These are phyloP conservation scores for Onychostruthus taczanowskii DNA, from an alignment of 2,113 vertebrate species.

Conservation along the genomic window DNA sequence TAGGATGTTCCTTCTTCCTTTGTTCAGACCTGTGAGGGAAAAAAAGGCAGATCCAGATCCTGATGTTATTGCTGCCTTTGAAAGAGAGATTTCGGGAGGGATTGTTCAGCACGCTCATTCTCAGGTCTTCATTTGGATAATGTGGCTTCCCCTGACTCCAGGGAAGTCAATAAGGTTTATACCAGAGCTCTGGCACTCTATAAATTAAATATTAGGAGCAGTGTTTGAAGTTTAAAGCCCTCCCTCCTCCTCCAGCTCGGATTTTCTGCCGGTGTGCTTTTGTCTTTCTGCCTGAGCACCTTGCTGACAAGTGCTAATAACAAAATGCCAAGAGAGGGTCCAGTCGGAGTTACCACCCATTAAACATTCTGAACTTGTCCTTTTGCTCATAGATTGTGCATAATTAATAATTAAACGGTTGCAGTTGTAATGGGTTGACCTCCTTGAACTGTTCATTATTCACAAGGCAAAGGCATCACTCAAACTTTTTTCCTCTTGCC, in stretches of 20 bases:
- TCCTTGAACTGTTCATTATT: slow-evolving; percentile 93
- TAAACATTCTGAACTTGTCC: slow-evolving; percentile 88
- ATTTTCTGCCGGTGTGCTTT: slow-evolving; percentile 69
- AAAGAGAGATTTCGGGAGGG: neutral
- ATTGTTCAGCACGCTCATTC: neutral
- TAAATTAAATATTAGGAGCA: slow-evolving; percentile 49
- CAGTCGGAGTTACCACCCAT: slow-evolving; percentile 73
- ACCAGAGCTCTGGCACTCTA: neutral
- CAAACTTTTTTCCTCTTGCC: slow-evolving; percentile 82
- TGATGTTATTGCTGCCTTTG: neutral
- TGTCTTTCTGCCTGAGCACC: slow-evolving; percentile 79
- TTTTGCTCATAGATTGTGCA: slow-evolving; percentile 90
- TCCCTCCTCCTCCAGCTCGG: neutral
- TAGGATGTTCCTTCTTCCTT: neutral
- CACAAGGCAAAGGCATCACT: slow-evolving; percentile 90
- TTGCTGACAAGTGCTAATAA: slow-evolving; percentile 83
- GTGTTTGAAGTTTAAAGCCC: slow-evolving; percentile 18
- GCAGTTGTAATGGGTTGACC: slow-evolving; percentile 94
- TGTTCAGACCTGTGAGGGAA: neutral
- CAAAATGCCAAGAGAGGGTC: slow-evolving; percentile 77
- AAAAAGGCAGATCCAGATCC: neutral
- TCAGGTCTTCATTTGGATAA: neutral
- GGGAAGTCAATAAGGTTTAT: neutral
- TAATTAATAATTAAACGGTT: slow-evolving; percentile 98
- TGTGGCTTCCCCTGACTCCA: neutral